These are phyloP conservation scores for Itoplectis maculator DNA, from an alignment of 2,888 invertebrate species.

Conservation along the genomic window DNA sequence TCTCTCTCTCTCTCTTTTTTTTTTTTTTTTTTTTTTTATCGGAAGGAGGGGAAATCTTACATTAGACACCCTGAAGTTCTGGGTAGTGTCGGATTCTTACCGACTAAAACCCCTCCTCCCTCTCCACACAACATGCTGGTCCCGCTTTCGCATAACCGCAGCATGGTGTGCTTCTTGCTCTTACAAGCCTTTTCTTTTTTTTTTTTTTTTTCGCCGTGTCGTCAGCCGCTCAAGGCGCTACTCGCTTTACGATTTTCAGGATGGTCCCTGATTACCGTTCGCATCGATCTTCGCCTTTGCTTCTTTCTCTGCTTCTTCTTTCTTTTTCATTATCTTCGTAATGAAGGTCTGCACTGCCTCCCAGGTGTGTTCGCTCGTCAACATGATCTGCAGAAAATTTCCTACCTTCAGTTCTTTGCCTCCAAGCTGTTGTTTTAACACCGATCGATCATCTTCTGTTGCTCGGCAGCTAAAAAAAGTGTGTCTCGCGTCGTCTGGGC, in stretches of 20 bases:
- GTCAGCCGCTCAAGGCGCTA: neutral
- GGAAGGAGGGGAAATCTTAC: slow-evolving; percentile 14
- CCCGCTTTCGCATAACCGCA: slow-evolving; percentile 10
- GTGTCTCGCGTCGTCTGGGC: neutral
- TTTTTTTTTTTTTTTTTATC: slow-evolving; percentile 1
- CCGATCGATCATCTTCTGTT: neutral
- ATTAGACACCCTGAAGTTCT: neutral
- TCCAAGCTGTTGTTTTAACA: too few species aligned
- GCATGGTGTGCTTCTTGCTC: neutral
- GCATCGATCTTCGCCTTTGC: neutral
- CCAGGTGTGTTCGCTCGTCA: neutral
- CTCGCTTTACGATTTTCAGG: neutral
- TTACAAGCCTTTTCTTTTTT: neutral
- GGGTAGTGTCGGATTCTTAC: slow-evolving; percentile 4
- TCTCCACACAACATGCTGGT: slow-evolving; percentile 1
- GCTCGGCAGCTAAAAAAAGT: neutral
- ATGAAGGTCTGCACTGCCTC: neutral
- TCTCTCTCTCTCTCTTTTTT: slow-evolving; percentile 1
- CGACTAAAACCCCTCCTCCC: slow-evolving; percentile 7
- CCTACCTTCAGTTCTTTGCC: neutral
- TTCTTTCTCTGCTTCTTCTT: neutral
- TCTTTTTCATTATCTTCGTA: neutral
- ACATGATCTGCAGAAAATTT: neutral
- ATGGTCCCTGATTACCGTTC: neutral
- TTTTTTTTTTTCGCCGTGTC: neutral